Conservation (phyloP, 2,888 invertebrate species). For the Trimorus sp. region DNA sequence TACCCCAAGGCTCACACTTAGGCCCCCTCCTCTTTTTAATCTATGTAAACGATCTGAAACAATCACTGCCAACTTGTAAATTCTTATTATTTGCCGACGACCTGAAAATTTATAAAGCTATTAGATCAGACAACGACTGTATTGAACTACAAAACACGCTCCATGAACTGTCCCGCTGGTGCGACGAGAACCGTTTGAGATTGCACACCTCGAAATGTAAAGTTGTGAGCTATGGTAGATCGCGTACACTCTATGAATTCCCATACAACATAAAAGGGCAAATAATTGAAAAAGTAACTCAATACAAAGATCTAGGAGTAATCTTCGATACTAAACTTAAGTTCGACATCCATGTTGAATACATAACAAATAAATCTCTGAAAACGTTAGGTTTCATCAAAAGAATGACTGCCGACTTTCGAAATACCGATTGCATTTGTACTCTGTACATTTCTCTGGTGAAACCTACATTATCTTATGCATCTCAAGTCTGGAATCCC, state of each 20-base stretch:
- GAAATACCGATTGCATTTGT: neutral
- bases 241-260: neutral
- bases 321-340: neutral
- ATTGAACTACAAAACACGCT: neutral
- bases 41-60: neutral
- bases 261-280: neutral
- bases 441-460: neutral
- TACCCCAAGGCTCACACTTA: neutral
- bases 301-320: neutral
- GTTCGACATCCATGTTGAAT: neutral
- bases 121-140: neutral
- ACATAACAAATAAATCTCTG: neutral
- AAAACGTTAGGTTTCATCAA: neutral
- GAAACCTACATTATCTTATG: neutral
- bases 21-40: neutral
- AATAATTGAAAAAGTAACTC: neutral
- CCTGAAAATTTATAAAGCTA: neutral
- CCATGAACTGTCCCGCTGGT: neutral
- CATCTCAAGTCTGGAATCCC: neutral
- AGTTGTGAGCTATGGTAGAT: neutral
- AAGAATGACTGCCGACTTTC: neutral
- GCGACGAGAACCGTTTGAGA: neutral
- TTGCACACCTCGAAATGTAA: neutral
- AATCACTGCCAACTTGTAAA: neutral
- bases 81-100: conserved; percentile 3